Conservation (phyloP, 2,888 invertebrate species). For the Neoaliturus tenellus region DNA sequence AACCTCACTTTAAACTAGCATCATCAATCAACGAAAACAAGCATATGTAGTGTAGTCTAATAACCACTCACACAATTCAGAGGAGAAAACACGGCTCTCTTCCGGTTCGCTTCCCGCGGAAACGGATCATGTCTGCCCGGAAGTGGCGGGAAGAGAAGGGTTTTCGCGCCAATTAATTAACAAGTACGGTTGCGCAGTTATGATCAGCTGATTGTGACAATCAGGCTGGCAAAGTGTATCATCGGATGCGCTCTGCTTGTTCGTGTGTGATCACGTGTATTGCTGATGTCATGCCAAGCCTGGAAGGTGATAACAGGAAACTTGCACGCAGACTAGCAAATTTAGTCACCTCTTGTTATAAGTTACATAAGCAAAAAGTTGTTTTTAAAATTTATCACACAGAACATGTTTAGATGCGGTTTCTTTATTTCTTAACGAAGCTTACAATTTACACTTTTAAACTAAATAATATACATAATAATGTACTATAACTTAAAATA, state of each 20-base stretch:
- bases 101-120: constrained; percentile 24
- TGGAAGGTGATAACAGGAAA: no score
- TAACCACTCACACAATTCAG: not conserved
- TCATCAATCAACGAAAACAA: not conserved
- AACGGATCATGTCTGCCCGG: constrained; percentile 5
- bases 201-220: constrained; percentile 9
- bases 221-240: not conserved
- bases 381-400: no score
- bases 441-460: no score
- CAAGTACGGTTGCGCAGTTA: not conserved
- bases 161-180: constrained; percentile 22
- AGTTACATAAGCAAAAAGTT: no score
- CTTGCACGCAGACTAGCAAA: no score
- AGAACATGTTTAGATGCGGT: no score
- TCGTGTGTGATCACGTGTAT: not conserved
- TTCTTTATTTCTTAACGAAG: no score
- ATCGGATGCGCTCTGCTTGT: not conserved
- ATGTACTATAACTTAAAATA: no score
- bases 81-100: not conserved
- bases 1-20: no score
- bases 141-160: constrained; percentile 20
- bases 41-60: not conserved
- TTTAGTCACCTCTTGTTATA: no score
- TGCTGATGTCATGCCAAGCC: not conserved
- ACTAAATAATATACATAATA: no score